Base-by-base conservation (phyloP, 2,797 vertebrate genomes). In the Malurus leucopterus region DNA sequence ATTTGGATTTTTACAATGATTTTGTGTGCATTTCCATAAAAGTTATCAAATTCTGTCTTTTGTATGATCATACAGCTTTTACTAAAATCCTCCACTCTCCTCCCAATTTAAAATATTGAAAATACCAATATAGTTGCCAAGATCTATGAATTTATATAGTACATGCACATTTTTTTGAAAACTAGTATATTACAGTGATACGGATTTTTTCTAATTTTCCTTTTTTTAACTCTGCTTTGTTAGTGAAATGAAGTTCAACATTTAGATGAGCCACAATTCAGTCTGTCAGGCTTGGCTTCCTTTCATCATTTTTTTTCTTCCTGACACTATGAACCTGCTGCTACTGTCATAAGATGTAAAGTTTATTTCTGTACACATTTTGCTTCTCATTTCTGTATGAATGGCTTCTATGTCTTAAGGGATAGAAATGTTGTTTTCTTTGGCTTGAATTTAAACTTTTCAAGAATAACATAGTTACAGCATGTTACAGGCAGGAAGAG, bases 281-380 rank as follows among this genome's bases (percentile, higher is more conserved):
- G 44, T 95, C 93, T 93, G 83, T 87, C 89, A 94, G 88, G 32
- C 73, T 88, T 90, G 84, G 73, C 84, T 93, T 88, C 54, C 40
- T 86, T 91, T 95, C 91, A 94, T 83, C 0, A 58, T 67, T 92
- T 84, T 89, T 91, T 93, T 93, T 55, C 38, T 85, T 92, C 40
- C 40, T 89, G 73, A 91, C 74, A 92, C 80, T 68, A 72, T 91
- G 91, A 94, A 95, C 95, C 55, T 92, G 88, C 90, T 96, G 92
- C 82, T 91, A 89, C 82, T 92, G 70, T 93, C 82, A 71, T 70
- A 94, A 81, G 88, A 94, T 82, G 89, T 89, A 93, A 91, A 91
- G 86, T 92, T 91, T 93, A 84, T 93, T 92, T 89, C 82, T 88
- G 73, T 68, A 91, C 54, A 81, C 53, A 85, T 78, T 91, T 91